phyloP scores from a whole-genome alignment of 2,113 vertebrate genomes.

The Isichthys henryi region DNA sequence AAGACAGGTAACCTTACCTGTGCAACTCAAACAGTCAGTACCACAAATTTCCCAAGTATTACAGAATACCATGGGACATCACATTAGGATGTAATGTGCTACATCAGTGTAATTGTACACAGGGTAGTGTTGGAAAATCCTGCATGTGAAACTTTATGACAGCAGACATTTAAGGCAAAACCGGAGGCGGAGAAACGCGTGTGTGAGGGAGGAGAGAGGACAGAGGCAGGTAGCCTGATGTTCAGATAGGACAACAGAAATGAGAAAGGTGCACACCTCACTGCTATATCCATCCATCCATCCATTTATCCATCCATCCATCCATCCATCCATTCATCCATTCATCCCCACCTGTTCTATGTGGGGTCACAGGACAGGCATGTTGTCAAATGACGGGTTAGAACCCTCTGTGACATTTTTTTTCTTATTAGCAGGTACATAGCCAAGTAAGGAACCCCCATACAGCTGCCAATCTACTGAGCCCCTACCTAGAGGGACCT shows the following conservation, averaged over 20 bases:
- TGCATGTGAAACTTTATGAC: not conserved
- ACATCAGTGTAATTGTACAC: not conserved
- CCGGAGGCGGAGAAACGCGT: slow-evolving; percentile 27
- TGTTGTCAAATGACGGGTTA: not conserved
- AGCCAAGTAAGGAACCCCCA: not conserved
- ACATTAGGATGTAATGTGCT: not conserved
- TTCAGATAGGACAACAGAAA: slow-evolving; percentile 32
- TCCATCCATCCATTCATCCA: not conserved
- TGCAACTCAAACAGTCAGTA: not conserved
- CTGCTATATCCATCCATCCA: not conserved
- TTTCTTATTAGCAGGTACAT: not conserved
- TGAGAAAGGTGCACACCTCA: not conserved
- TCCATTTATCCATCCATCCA: no score
- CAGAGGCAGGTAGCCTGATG: not conserved
- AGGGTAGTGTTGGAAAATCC: not conserved
- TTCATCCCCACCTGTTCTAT: not conserved
- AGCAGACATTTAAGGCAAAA: not conserved
- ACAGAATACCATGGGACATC: not conserved
- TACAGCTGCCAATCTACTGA: not conserved
- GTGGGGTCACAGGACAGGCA: not conserved
- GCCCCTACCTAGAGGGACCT: no score
- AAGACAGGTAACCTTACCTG: not conserved
- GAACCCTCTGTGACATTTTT: not conserved
- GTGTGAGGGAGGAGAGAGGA: slow-evolving; percentile 33
- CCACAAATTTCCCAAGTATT: not conserved